Evolutionary conservation across 1,140 invertebrate species (phyloP), one percentile per base, ranked within the genome.

Genomic region (Caenorhabditis remanei): DNA sequence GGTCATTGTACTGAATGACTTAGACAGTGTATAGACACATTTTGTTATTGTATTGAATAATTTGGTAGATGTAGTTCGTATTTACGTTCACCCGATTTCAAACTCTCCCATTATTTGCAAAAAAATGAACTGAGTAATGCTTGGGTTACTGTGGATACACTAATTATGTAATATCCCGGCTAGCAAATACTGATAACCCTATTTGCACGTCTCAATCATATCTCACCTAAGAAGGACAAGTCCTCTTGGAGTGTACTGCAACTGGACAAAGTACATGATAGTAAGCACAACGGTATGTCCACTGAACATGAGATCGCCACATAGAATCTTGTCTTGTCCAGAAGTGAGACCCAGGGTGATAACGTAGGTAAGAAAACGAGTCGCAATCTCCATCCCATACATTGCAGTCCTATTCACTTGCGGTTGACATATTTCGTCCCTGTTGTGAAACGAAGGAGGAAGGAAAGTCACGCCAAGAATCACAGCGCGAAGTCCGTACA

Each of bases 301-400:
- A 46, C 88, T 88, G 79, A 91, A 91, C 91, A 92, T 92, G 48
- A 92, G 67, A 86, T 92, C 91, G 14, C 91, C 91, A 65, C 91
- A 92, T 4, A 92, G 87, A 67, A 92, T 92, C 84, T 93, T 90
- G 40, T 91, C 90, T 65, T 92, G 91, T 14, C 91, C 92, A 32
- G 90, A 91, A n/a, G 92, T 92, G 32, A 92, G 71, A 14, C 91
- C 91, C n/a, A 92, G 86, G 19, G 91, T 92, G n/a, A 92, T 92
- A 3, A 92, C 91, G 82, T 92, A 92, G 0, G 91, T 93, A 19
- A 92, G 63, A 82, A 91, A 92, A 53, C 91, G 83, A 0, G 91
- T 88, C 14, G 92, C 91, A 50, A 92, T 92, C 84, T 92, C 91
- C 43, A 86, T 85, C 19, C 88, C 91, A 55, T 92, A 92, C 89